Percentiles rank a stretch among this genome's conserved stretches.
phyloP scores from a whole-genome alignment of 2,888 invertebrate genomes.

The Panorpa germanica region DNA sequence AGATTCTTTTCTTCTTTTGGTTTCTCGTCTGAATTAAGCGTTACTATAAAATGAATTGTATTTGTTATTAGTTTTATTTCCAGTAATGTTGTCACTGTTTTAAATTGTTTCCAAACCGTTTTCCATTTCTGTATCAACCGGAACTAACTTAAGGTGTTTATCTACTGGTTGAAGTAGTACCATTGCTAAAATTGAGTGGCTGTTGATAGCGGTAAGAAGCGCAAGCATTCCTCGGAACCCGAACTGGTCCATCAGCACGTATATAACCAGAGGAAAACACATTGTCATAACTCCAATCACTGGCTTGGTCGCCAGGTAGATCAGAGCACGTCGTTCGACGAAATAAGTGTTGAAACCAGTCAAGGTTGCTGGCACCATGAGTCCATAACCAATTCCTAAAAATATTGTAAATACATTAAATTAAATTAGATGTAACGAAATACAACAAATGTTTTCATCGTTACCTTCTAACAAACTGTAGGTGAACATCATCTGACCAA shows the following conservation, averaged over 20 bases:
- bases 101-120: conserved; percentile 23
- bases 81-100: no score
- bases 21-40: no score
- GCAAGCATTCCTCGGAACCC: conserved; percentile 53
- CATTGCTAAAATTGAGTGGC: conserved; percentile 48
- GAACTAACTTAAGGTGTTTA: conserved; percentile 40
- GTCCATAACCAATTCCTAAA: conserved; percentile 48
- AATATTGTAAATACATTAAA: conserved; percentile 12
- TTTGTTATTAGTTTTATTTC: no score
- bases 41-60: no score
- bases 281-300: conserved; percentile 48
- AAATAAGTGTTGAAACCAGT: conserved; percentile 61
- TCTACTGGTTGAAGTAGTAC: conserved; percentile 53
- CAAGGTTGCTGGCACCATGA: conserved; percentile 52
- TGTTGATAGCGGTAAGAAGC: conserved; percentile 42
- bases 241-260: conserved; percentile 35
- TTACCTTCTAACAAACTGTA: conserved; percentile 43
- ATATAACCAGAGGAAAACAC: conserved; percentile 43
- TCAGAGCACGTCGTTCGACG: conserved; percentile 42
- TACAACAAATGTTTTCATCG: not conserved
- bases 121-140: no score
- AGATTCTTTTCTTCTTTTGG: no score
- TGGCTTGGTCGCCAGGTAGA: conserved; percentile 59
- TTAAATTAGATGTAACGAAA: not conserved
- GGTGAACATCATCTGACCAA: conserved; percentile 40